phyloP scores from a whole-genome alignment of 2,113 vertebrate genomes.

The Oryzias curvinotus region DNA sequence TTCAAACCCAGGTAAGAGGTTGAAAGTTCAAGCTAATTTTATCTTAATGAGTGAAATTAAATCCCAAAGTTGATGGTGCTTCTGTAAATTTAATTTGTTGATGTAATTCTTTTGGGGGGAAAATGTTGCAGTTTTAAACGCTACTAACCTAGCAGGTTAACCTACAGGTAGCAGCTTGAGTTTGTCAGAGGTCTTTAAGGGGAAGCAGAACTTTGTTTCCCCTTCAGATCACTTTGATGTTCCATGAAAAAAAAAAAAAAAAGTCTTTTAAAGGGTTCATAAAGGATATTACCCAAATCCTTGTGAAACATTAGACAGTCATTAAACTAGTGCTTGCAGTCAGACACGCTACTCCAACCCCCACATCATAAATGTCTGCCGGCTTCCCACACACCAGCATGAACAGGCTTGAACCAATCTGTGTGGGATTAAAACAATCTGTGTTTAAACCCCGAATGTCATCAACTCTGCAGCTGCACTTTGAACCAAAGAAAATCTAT shows the following conservation, averaged over 20 bases:
- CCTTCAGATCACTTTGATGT: constrained; percentile 6
- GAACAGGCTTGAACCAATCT: background rate
- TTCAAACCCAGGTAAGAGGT: constrained; percentile 73
- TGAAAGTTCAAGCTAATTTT: background rate
- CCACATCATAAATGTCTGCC: constrained; percentile 12
- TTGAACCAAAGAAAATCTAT: constrained; percentile 4
- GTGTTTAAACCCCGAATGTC: constrained; percentile 22
- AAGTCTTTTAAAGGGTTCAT: constrained; percentile 7
- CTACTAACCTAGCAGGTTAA: constrained; percentile 1
- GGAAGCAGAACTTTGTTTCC: background rate
- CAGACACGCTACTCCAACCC: constrained; percentile 16
- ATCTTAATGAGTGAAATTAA: background rate
- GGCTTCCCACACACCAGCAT: constrained; percentile 17
- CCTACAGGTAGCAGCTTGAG: constrained; percentile 3
- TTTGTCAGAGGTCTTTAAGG: background rate
- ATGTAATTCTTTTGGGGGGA: background rate
- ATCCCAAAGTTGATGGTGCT: no score
- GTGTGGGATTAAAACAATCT: constrained; percentile 45
- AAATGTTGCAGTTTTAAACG: constrained; percentile 2
- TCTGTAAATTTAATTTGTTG: background rate
- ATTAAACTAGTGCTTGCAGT: constrained; percentile 18
- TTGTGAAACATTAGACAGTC: constrained; percentile 38
- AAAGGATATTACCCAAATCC: constrained; percentile 39
- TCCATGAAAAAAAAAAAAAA: constrained; percentile 9
- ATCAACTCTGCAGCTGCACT: constrained; percentile 8